Base-by-base conservation (phyloP, 1,140 invertebrate genomes). In the Aphelenchoides besseyi region DNA sequence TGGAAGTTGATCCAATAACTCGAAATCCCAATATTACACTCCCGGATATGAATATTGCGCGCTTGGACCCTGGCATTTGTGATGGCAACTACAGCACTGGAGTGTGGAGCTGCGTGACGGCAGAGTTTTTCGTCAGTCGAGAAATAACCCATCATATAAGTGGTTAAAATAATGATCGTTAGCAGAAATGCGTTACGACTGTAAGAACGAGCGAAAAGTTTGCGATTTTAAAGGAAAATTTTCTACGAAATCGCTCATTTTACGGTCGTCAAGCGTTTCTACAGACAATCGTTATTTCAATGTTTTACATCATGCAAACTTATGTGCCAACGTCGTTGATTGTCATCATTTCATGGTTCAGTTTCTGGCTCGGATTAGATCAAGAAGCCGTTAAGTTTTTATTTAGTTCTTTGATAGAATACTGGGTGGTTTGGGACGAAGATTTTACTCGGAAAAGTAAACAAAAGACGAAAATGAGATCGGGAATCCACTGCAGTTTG, bases 91-190 rank as follows among this genome's bases (percentile, higher is more conserved):
- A 83, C 61, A 75, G 70, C 28, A 83, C 82, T 26, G 81, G 88
- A 12, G 87, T 88, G 75, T 89, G 89, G 85, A 89, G 87, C 70
- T 89, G 88, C 74, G 84, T 90, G 23, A 88, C 88, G 3, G 88
- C 92, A 0, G 91, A 90, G 83, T 91, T 93, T 80, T 89, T 89
- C 68, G 92, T 93, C 74, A 90, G 92, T 79, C 88, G 92, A n/a
- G 90, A 92, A 85, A 91, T 93, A 28, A 91, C 91, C 5, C 91
- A 93, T 83, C 91, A 92, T n/a, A n/a, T n/a, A n/a, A n/a, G n/a
- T n/a, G n/a, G n/a, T n/a, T n/a, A n/a, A n/a, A n/a, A n/a, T n/a
- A n/a, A n/a, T n/a, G n/a, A n/a, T n/a, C n/a, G n/a, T n/a, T n/a
- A n/a, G n/a, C n/a, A n/a, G n/a, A n/a, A n/a, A n/a, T n/a, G n/a